Evolutionary conservation across 2,888 invertebrate genomes (phyloP).

Genomic region (Pocota personata): DNA sequence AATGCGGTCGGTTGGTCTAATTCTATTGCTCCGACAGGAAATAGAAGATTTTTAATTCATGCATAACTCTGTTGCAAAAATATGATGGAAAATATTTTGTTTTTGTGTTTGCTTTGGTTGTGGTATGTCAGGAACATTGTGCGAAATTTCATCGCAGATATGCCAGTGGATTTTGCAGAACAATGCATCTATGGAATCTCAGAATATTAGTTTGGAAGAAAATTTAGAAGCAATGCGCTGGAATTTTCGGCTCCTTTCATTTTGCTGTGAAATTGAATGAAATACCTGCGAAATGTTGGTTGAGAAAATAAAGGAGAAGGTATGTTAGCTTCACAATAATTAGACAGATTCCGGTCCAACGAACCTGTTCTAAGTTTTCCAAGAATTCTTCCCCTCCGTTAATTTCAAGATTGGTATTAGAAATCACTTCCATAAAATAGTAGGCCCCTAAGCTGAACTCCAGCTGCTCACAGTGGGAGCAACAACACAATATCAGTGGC

Average conservation of each 20-base stretch:
- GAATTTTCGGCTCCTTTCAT: not conserved
- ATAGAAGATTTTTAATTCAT: constrained; percentile 24
- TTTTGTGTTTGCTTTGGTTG: not conserved
- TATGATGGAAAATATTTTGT: constrained; percentile 19
- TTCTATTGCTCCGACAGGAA: constrained; percentile 17
- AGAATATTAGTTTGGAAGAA: not conserved
- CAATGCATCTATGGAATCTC: not conserved
- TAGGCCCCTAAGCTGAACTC: no score
- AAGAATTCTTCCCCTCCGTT: no score
- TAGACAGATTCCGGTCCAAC: no score
- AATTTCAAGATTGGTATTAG: no score
- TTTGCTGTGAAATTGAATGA: not conserved
- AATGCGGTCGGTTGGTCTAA: constrained; percentile 51
- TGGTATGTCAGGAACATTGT: constrained; percentile 15
- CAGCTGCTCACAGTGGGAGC: no score
- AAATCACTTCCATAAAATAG: no score
- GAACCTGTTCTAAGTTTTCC: no score
- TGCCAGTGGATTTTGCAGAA: not conserved
- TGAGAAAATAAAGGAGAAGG: not conserved
- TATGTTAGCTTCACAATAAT: no score
- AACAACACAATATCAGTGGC: no score
- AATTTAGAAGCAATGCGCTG: not conserved
- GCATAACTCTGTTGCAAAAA: constrained; percentile 15
- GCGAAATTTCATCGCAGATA: constrained; percentile 1
- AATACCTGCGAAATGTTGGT: not conserved